Evolutionary conservation across 2,888 invertebrate species (phyloP).

Genomic region (Rhopalosiphum nymphaeae): DNA sequence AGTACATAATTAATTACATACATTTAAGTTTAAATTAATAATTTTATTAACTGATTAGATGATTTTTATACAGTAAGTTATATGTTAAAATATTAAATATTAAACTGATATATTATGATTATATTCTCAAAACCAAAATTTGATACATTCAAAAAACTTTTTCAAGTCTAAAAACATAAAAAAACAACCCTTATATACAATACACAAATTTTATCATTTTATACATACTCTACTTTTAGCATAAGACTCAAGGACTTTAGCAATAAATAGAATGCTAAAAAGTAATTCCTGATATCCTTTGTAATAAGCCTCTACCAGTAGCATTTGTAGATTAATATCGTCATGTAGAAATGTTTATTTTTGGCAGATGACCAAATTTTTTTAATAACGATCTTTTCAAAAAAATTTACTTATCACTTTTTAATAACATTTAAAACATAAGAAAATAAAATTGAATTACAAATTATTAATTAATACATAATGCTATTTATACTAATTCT

Average conservation of each 20-base stretch:
- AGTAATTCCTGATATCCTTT: constrained; percentile 97
- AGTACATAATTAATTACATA: background rate
- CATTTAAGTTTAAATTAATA: background rate
- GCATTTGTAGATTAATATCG: constrained; percentile 94
- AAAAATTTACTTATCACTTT: constrained; percentile 98
- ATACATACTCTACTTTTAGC: constrained; percentile 86
- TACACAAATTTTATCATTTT: background rate
- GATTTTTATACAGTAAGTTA: background rate
- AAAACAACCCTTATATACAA: background rate
- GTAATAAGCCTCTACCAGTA: constrained; percentile 96
- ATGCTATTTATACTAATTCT: constrained; percentile 74
- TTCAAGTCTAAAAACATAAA: too few relatives aligned
- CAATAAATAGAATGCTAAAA: constrained; percentile 98
- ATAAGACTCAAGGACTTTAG: constrained; percentile 96
- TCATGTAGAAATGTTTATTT: constrained; percentile 85
- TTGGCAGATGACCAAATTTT: constrained; percentile 98
- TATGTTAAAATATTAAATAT: background rate
- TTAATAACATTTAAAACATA: constrained; percentile 78
- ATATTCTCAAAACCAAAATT: background rate
- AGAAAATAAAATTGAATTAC: constrained; percentile 17
- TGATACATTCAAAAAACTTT: background rate
- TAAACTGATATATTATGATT: background rate
- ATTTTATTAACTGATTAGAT: background rate
- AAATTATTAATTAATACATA: background rate
- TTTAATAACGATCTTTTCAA: constrained; percentile 97